phyloP scores from a whole-genome alignment of 2,888 invertebrate genomes.

The Morpho helenor region DNA sequence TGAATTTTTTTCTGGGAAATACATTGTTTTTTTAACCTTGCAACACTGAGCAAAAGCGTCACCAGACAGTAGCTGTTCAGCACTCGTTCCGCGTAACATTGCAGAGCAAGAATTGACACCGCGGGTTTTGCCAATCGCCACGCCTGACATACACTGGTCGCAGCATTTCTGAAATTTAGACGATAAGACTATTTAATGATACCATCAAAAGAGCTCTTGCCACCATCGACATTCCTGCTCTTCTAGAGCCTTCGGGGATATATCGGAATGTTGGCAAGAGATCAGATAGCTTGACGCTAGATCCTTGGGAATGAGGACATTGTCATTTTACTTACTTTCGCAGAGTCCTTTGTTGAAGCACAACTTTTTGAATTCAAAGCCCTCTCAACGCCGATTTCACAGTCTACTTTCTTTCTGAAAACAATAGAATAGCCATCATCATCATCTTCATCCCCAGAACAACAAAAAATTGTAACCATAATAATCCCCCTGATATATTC shows the following conservation, averaged over 20 bases:
- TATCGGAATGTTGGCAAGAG: too few relatives aligned
- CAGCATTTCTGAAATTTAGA: conserved; percentile 51
- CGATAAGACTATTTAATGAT: too few relatives aligned
- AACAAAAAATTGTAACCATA: too few relatives aligned
- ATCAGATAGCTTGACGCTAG: too few relatives aligned
- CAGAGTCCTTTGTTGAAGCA: conserved; percentile 33
- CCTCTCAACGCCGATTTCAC: conserved; percentile 49
- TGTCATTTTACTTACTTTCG: conserved; percentile 39
- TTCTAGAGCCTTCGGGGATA: too few relatives aligned
- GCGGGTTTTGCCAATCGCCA: conserved; percentile 32
- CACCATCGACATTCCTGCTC: too few relatives aligned
- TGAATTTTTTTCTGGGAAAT: too few relatives aligned
- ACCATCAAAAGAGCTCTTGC: too few relatives aligned
- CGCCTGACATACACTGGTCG: conserved; percentile 43
- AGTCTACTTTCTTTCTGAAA: conserved; percentile 61
- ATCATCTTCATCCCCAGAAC: too few relatives aligned
- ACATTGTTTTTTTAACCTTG: conserved; percentile 38
- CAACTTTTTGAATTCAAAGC: conserved; percentile 42
- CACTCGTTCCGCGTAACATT: conserved; percentile 31
- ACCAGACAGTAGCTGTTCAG: conserved; percentile 50
- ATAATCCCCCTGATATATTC: too few relatives aligned
- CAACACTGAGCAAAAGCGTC: conserved; percentile 60
- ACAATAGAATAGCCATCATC: conserved; percentile 16
- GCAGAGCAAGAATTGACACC: conserved; percentile 39
- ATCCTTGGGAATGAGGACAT: too few relatives aligned